Base-by-base conservation (phyloP, 2,797 vertebrate species). In the Botia almorhae region DNA sequence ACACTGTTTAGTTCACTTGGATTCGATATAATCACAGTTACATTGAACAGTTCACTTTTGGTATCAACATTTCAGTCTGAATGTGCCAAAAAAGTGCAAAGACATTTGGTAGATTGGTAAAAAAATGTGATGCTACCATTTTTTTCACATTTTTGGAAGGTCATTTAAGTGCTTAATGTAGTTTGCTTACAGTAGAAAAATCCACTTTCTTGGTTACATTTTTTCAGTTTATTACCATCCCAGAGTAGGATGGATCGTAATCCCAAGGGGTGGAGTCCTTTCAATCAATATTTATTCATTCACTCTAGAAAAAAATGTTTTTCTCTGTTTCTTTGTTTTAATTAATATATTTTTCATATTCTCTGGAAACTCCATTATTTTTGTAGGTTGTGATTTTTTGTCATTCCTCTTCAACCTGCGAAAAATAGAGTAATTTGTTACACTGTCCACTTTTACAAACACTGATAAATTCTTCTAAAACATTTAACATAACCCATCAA, bases 391-490 rank as follows among this genome's bases (percentile, higher is more conserved):
- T 67, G 68, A 72, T 46, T 39, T 12, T 46, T 43, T 74, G 61
- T 60, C 65, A 56, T 64, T 82, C 64, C 82, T 84, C 76, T 82
- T 80, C 81, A 83, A 21, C 68, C 85, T 87, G 81, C 3, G 43
- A 80, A 75, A 81, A 71, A 72, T 77, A 83, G 26, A 46, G 74
- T 48, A 43, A 82, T 46, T 48, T 67, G 56, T 71, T 61, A 76
- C 64, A 81, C 64, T 0, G 48, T 1, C 6, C 7, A 67, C 23
- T 39, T 53, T n/a, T 33, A 51, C 19, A 51, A 64, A 69, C 4
- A 69, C 46, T 60, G 10, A 33, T 33, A 58, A 65, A 23, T 4
- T 63, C 2, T 48, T 33, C 2, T 16, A 29, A 73, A 46, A 53
- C 48, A 48, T 10, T 46, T 19, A 70, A 64, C 4, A 61, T 46